Conservation (phyloP, 2,797 vertebrate species). For the Labeo calbasu region DNA sequence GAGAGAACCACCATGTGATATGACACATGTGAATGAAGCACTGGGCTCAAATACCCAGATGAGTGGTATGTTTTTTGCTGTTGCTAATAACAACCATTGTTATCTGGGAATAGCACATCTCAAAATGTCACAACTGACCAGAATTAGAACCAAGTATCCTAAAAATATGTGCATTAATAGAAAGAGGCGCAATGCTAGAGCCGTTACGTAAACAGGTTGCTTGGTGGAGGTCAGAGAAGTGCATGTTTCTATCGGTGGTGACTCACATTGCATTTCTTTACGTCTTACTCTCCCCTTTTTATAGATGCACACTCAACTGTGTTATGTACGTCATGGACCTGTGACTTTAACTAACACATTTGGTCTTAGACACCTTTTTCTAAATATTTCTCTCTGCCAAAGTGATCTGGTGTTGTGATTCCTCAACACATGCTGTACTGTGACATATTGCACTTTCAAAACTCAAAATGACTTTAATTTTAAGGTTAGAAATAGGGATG, state of each 20-base stretch:
- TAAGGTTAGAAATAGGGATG: not conserved
- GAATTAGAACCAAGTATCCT: too few species aligned
- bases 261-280: conserved; percentile 15
- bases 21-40: not conserved
- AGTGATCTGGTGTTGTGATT: not conserved
- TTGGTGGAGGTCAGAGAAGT: not conserved
- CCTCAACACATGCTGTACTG: not conserved
- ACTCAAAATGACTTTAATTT: not conserved
- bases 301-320: not conserved
- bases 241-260: not conserved
- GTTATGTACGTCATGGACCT: not conserved
- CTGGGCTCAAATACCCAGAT: not conserved
- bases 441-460: not conserved
- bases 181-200: too few species aligned
- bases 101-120: too few species aligned
- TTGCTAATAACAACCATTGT: too few species aligned
- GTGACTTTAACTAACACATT: conserved; percentile 15
- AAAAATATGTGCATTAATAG: too few species aligned
- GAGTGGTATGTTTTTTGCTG: not conserved
- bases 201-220: too few species aligned
- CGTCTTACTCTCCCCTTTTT: conserved; percentile 7
- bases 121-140: too few species aligned
- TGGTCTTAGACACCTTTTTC: not conserved
- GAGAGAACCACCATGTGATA: not conserved
- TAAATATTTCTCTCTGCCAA: not conserved